Evolutionary conservation across 1,140 invertebrate species (phyloP).

Genomic region (Hylyphantes graminicola): DNA sequence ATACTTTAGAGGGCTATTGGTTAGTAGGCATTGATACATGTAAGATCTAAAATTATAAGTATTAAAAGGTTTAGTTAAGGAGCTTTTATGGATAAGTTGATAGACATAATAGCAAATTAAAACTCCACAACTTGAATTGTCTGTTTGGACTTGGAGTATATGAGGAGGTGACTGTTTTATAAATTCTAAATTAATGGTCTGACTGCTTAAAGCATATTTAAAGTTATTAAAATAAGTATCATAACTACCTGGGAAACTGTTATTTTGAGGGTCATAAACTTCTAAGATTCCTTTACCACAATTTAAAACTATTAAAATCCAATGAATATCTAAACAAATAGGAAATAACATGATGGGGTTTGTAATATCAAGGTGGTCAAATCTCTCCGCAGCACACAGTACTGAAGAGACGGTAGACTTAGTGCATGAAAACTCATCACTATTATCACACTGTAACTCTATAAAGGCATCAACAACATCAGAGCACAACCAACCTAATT

Average conservation of each 20-base stretch:
- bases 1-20: neutral
- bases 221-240: neutral
- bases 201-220: too few species aligned
- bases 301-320: neutral
- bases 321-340: neutral
- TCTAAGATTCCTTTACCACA: neutral
- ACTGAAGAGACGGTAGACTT: neutral
- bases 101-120: neutral
- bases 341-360: neutral
- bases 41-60: neutral
- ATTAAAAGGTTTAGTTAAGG: neutral
- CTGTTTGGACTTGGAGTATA: conserved; percentile 2
- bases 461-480: neutral
- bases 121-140: neutral
- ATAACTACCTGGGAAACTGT: neutral
- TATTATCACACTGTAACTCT: neutral
- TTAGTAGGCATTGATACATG: neutral
- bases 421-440: neutral
- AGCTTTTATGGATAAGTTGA: neutral
- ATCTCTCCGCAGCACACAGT: neutral
- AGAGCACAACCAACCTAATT: neutral
- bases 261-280: neutral
- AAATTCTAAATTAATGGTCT: neutral
- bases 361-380: neutral
- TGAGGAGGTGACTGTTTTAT: neutral